phyloP scores from a whole-genome alignment of 2,113 vertebrate genomes.

The Zonotrichia leucophrys region DNA sequence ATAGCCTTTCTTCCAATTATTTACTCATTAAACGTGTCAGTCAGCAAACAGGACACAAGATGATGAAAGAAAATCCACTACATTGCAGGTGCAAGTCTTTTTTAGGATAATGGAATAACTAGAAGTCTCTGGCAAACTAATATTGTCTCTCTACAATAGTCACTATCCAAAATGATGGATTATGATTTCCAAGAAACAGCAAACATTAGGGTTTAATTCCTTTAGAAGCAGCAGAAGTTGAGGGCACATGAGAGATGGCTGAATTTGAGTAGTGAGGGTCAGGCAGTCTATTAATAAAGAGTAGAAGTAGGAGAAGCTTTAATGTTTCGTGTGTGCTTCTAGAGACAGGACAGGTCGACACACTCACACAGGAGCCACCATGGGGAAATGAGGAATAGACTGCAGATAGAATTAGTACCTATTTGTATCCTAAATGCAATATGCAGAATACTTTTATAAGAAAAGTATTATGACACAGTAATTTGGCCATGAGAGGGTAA shows the following conservation, averaged over 20 bases:
- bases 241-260: neutral
- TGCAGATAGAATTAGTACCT: slow-evolving; percentile 21
- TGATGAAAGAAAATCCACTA: neutral
- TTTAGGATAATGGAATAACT: neutral
- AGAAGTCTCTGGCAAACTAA: neutral
- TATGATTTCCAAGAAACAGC: neutral
- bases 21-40: neutral
- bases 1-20: neutral
- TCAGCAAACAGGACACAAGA: neutral
- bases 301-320: neutral
- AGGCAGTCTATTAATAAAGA: neutral
- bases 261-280: neutral
- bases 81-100: neutral
- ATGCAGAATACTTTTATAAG: slow-evolving; percentile 39
- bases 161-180: neutral
- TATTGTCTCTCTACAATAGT: neutral
- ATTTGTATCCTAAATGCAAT: slow-evolving; percentile 46
- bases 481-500: slow-evolving; percentile 77
- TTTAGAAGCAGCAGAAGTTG: neutral
- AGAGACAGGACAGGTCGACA: neutral
- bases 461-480: slow-evolving; percentile 48
- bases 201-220: neutral
- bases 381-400: slow-evolving; percentile 29
- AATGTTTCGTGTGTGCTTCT: neutral
- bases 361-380: neutral